Base-by-base conservation (phyloP, 2,888 invertebrate species). In the Epirrita christyi region DNA sequence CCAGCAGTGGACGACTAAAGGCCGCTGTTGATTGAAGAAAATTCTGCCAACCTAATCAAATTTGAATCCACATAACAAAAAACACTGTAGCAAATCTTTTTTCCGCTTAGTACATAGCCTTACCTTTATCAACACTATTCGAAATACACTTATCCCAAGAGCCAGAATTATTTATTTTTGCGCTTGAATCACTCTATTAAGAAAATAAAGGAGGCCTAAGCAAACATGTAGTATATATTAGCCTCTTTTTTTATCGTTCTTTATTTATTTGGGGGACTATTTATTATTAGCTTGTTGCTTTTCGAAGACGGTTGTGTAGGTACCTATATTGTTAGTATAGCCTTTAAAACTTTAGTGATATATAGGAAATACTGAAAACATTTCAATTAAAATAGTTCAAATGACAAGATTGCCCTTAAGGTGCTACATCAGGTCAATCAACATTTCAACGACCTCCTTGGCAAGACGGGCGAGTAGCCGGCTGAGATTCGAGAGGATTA, bases 151-250 rank as follows among this genome's bases (percentile, higher is more conserved):
- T 34, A 37, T 32, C 27, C 42, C 6, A 36, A 50, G 6, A 36
- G 36, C 11, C 21, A 21, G 43, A 67, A 73, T 77, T 80, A 75
- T 79, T 78, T 77, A 78, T 76, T 72, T 71, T 71, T 62, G 59
- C 66, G 66, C 67, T 70, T 58, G 57, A 70, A 75, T 70, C 59
- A 63, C 61, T 69, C 71, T 68, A 75, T 36, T 36, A 36, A 11
- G 60, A 37, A 55, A 41, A 65, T 67, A 71, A 70, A 68, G 55
- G 56, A 52, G 60, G 50, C 63, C 65, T 64, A 59, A 64, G 62
- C 69, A 74, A 73, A 75, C 64, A 70, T 66, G 28, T 37, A 38
- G 13, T 29, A 8, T 43, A 42, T 46, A 9, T 41, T 32, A 1
- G 8, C 5, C 29, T 28, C 6, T 48, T 40, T 21, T 50, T 40